Evolutionary conservation across 2,797 vertebrate genomes (phyloP), one percentile per base, ranked within the genome.

Genomic region (Austrolebias charrua): DNA sequence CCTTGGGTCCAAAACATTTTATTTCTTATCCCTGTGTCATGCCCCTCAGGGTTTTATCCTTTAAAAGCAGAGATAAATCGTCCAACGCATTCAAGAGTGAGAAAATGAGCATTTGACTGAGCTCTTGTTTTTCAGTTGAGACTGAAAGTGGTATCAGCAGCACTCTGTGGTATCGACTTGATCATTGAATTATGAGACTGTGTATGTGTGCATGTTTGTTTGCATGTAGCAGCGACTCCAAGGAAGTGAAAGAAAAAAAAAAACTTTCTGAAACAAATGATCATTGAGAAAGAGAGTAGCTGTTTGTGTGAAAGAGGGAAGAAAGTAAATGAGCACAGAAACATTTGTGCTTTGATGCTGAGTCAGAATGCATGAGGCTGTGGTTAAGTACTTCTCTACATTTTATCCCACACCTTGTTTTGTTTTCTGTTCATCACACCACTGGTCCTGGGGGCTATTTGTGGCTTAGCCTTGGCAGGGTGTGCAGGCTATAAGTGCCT

Each of bases 121-220:
- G 69, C 63, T 68, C 55, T 19, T 4, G 65, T 70, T 71, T 78
- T 28, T 28, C 46, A 80, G 59, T 61, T 9, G 6, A 62, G 62
- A 33, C 60, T 60, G 52, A 14, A 72, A 81, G 53, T 20, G 5
- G 54, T 64, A 78, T 79, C 75, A 29, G 56, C 65, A 46, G 55
- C 73, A 51, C 62, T 82, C 69, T 40, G 66, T 73, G 69, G 42
- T 78, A 73, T 75, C 63, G 79, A 79, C 65, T 60, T 51, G 66
- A 58, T 63, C 18, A 63, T 71, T 70, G 28, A 16, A 67, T 76
- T 65, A 42, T 16, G 29, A 66, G 33, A 59, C 8, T 54, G 1
- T 6, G 4, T 44, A 8, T 48, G 28, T 47, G 33, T 60, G 20
- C 42, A 13, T 45, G 53, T 16, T n/a, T 54, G 33, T 40, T 9